Evolutionary conservation across 2,888 invertebrate species (phyloP), one percentile per base, ranked within the genome.

Genomic region (Cerceris ruficornis): DNA sequence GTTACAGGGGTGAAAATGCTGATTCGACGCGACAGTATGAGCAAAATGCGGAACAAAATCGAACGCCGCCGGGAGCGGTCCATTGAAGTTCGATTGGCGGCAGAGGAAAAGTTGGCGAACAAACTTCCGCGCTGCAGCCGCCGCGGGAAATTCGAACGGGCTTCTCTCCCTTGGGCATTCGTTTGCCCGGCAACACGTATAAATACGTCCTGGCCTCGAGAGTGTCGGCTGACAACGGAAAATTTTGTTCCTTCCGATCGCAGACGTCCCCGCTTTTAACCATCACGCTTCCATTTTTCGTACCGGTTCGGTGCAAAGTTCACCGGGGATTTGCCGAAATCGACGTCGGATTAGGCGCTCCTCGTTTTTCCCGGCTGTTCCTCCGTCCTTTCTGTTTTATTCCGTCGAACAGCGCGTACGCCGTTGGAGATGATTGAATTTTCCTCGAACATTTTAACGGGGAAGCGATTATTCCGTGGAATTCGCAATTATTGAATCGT

Each of bases 141-240:
- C 50, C 14, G 41, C 39, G 28, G 28, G 59, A 46, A 65, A 42
- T 39, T 58, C 8, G 41, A 0, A 43, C 15, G 9, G 13, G 49
- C 46, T 17, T 17, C 9, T 52, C 13, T 7, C 54, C 60, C 58
- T n/a, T 7, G 41, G 61, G 55, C 61, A 62, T 69, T 77, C 66
- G 69, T 68, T 67, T 54, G 62, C 28, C 28, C 43, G 62, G 41
- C 41, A 46, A 42, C 14, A n/a, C 49, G 43, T 11, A 28, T 43
- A 54, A 70, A 64, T 49, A 69, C 49, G 43, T n/a, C 43, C 57
- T 28, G 46, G 49, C 42, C n/a, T 41, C 14, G 39, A 55, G 59
- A 67, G 55, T 41, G 69, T 60, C 41, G 39, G 49, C 50, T 55
- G 55, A 67, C 76, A 71, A 28, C 28, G 15, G 43, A 52, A 39